These are phyloP conservation scores for Cydia amplana DNA, from an alignment of 1,140 invertebrate species.

Conservation along the genomic window DNA sequence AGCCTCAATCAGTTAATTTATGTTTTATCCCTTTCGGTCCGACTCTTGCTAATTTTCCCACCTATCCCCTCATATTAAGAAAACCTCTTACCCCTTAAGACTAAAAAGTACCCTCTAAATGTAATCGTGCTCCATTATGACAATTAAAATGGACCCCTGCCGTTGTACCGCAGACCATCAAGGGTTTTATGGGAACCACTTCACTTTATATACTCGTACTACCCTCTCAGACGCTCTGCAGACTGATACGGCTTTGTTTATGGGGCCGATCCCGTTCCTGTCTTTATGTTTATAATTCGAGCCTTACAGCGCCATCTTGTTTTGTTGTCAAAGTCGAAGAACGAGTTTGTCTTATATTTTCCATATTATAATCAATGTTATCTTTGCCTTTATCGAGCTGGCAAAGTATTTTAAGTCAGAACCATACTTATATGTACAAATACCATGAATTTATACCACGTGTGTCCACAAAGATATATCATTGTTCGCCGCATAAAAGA, in stretches of 20 bases:
- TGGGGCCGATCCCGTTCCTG: background rate
- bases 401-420: background rate
- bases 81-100: background rate
- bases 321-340: too few species aligned
- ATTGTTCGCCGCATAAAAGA: background rate
- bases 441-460: conserved; percentile 3
- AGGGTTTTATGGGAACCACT: conserved; percentile 1
- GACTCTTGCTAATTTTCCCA: too few species aligned
- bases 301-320: too few species aligned
- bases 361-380: too few species aligned
- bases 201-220: background rate
- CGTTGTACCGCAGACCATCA: background rate
- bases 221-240: background rate
- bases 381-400: too few species aligned
- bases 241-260: conserved; percentile 10
- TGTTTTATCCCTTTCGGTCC: too few species aligned
- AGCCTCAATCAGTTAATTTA: too few species aligned
- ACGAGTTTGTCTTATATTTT: too few species aligned
- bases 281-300: background rate
- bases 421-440: background rate
- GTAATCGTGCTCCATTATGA: background rate
- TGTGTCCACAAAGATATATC: background rate
- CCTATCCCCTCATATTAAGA: background rate
- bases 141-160: background rate
- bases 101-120: background rate